Evolutionary conservation across 2,113 vertebrate species (phyloP).

Genomic region (Pterocles burchelli): DNA sequence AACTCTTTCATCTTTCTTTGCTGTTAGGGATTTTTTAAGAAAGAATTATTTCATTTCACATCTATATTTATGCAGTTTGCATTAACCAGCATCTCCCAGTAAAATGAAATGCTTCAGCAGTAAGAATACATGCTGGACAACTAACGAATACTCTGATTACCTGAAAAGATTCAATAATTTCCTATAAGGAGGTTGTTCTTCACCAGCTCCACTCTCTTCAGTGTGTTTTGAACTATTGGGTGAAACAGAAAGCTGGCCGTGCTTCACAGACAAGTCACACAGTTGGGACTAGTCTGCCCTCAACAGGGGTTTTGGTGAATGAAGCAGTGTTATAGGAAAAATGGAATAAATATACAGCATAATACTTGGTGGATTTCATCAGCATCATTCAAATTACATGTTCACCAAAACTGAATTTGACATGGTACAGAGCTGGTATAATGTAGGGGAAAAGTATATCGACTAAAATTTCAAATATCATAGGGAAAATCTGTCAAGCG

Average conservation of each 20-base stretch:
- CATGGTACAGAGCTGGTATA: background rate
- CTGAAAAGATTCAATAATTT: background rate
- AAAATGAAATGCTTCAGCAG: background rate
- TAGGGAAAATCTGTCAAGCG: background rate
- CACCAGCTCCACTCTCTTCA: background rate
- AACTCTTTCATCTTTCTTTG: background rate
- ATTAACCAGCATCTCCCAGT: background rate
- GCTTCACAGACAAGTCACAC: background rate
- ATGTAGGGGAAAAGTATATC: background rate
- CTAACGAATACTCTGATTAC: background rate
- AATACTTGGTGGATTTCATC: background rate
- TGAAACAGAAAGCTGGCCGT: background rate
- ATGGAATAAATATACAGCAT: background rate
- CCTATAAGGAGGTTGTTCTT: background rate
- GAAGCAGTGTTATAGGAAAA: background rate
- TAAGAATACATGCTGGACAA: background rate
- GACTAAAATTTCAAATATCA: background rate
- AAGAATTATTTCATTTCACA: background rate
- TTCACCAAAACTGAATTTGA: background rate
- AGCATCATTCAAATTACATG: background rate
- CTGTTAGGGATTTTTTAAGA: background rate
- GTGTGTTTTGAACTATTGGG: background rate
- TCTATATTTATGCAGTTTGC: background rate
- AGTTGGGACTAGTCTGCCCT: background rate
- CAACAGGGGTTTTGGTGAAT: background rate